Evolutionary conservation across 1,140 invertebrate species (phyloP), one percentile per base, ranked within the genome.

Genomic region (Drosophila hydei): DNA sequence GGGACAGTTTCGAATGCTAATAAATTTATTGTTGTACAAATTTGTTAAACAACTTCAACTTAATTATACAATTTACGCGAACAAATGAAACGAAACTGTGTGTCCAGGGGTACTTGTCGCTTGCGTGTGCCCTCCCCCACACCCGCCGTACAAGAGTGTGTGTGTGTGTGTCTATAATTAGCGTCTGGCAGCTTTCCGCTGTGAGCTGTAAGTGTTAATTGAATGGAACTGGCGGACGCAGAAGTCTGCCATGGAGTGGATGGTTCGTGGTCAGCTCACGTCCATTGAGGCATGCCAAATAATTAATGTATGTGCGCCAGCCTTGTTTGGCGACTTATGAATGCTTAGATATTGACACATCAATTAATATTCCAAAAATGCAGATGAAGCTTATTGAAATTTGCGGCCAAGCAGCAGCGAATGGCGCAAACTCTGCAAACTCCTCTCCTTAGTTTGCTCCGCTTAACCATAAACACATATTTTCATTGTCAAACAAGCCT

Each of bases 11-110:
- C 65, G 16, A 51, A 61, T 62, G 76, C 77, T 75, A 83, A 84
- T 75, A 84, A 84, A 84, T 81, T 81, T 81, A 81, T 81, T 83
- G 78, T 80, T 74, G 78, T 77, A 83, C 78, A 70, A 77, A 81
- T 79, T 83, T 83, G 79, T 83, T 84, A 74, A 85, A 83, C 79
- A 83, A 84, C 75, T 83, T 79, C 47, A 72, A 67, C 77, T 83
- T 83, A 83, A 83, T 83, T 83, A 83, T 69, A 85, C 79, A 61
- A 74, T 63, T 74, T 74, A 70, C 58, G 72, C 67, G 64, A 68
- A 68, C 70, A 68, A 81, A 63, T 75, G 71, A 81, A 81, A 77
- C 51, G 75, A 59, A 69, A 71, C 38, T 40, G n/a, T 67, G 67
- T 77, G 62, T 58, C 19, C 40, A 40, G 38, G 55, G 21, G 16